phyloP scores from a whole-genome alignment of 2,888 invertebrate genomes.

The Sinopyrophorus schimmeli region DNA sequence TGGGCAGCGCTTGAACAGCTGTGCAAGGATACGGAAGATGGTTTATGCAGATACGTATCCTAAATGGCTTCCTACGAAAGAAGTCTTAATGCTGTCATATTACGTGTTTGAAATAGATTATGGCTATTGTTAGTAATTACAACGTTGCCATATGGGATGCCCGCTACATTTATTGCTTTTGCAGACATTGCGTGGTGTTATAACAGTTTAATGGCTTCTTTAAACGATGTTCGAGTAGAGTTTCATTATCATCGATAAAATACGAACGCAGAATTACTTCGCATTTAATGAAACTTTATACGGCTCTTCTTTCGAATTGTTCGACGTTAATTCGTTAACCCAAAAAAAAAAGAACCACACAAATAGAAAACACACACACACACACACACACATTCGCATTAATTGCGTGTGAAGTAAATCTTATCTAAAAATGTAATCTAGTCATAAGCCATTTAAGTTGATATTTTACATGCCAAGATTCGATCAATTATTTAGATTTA shows the following conservation, averaged over 20 bases:
- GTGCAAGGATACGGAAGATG: slow-evolving; percentile 51
- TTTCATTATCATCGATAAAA: slow-evolving; percentile 29
- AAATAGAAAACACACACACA: too few species aligned
- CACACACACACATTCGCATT: too few species aligned
- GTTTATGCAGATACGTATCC: slow-evolving; percentile 53
- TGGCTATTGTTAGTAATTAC: slow-evolving; percentile 55
- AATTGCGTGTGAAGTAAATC: too few species aligned
- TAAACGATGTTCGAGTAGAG: slow-evolving; percentile 29
- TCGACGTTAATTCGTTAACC: too few species aligned
- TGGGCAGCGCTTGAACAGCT: slow-evolving; percentile 48
- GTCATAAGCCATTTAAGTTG: too few species aligned
- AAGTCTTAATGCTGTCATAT: slow-evolving; percentile 56
- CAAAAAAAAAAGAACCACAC: too few species aligned
- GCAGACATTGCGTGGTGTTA: slow-evolving; percentile 48
- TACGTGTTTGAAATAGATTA: slow-evolving; percentile 57
- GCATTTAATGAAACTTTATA: too few species aligned
- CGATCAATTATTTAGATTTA: too few species aligned
- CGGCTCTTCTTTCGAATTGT: too few species aligned
- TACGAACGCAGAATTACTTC: slow-evolving; percentile 5
- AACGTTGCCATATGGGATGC: slow-evolving; percentile 52
- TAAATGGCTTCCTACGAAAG: slow-evolving; percentile 53
- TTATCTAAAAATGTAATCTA: too few species aligned
- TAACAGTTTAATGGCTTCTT: slow-evolving; percentile 47
- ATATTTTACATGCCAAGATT: too few species aligned
- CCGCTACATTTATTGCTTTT: slow-evolving; percentile 40